Conservation (phyloP, 2,113 vertebrate species). For the Lagopus muta region DNA sequence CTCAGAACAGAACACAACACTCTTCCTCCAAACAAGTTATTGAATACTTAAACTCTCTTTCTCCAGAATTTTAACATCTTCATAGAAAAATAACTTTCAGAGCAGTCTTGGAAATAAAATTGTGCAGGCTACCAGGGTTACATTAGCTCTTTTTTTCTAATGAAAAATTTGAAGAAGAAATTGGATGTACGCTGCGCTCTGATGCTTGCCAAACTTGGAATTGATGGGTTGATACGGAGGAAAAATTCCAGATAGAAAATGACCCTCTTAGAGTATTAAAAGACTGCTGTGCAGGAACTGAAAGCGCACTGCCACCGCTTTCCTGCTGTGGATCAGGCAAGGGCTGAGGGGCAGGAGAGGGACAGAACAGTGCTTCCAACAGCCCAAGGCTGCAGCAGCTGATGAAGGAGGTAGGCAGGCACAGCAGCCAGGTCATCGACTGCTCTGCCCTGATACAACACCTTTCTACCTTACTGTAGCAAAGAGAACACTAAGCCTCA, state of each 20-base stretch:
- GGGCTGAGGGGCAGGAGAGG: neutral
- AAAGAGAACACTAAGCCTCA: fast-evolving
- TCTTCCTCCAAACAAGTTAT: neutral
- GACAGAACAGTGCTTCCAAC: fast-evolving
- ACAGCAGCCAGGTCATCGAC: neutral
- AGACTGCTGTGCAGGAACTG: neutral
- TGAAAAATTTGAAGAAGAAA: neutral
- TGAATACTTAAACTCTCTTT: neutral
- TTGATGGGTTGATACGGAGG: fast-evolving
- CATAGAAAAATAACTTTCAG: fast-evolving
- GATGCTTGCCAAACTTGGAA: neutral
- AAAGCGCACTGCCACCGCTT: neutral
- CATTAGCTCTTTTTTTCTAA: neutral
- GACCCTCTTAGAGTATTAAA: neutral
- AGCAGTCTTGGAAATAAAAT: neutral
- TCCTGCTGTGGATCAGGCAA: fast-evolving
- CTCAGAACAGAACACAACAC: neutral
- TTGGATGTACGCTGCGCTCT: neutral
- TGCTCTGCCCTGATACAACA: no score
- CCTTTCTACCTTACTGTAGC: fast-evolving
- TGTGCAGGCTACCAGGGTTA: neutral
- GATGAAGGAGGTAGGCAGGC: neutral
- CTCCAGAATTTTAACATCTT: neutral
- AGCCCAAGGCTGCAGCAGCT: fast-evolving
- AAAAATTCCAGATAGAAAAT: neutral